A percentile compares a stretch with the other conserved stretches of the same genome.
phyloP scores from a whole-genome alignment of 2,113 vertebrate species.

The cat (Felis catus) region F.catus_Fca126_mat1.0 CM031417.1:36810001-36810500 shows the following conservation, averaged over 20 bases:
- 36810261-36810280: neutral
- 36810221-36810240: neutral
- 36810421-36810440: neutral
- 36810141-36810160: neutral
- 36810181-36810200: neutral
- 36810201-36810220: fast-evolving
- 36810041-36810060: neutral
- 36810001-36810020: neutral
- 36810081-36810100: neutral
- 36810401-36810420: neutral
- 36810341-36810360: neutral
- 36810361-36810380: neutral
- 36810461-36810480: no score
- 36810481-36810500: neutral
- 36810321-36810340: neutral
- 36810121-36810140: neutral
- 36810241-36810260: neutral
- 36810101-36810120: neutral
- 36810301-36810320: neutral
- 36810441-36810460: no score
- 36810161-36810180: neutral
- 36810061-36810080: neutral
- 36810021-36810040: neutral
- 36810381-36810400: neutral
- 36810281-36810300: neutral